These are phyloP conservation scores for Habroteleia sp. DNA, from an alignment of 2,888 invertebrate species.

Conservation along the genomic window DNA sequence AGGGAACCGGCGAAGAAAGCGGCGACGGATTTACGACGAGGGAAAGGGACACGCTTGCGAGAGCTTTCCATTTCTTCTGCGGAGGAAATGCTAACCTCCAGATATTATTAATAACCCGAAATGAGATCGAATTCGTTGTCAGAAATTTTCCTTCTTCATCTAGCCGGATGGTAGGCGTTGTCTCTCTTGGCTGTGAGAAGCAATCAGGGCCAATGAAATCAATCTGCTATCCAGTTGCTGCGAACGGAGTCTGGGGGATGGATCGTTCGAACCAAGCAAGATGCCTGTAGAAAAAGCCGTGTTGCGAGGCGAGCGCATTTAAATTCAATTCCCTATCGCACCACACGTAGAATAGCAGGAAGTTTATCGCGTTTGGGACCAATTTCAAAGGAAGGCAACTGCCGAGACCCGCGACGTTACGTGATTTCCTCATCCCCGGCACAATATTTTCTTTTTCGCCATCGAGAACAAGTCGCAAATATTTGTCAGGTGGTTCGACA, in stretches of 20 bases:
- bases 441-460: conserved; percentile 40
- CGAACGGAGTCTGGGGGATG: conserved; percentile 53
- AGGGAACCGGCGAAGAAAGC: conserved; percentile 61
- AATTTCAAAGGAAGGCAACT: conserved; percentile 69
- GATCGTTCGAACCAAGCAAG: conserved; percentile 50
- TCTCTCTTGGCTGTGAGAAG: conserved; percentile 43
- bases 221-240: conserved; percentile 77
- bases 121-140: conserved; percentile 77
- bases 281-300: conserved; percentile 27
- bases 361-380: conserved; percentile 76
- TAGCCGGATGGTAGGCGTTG: neutral
- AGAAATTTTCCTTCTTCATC: conserved; percentile 12
- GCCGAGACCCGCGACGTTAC: conserved; percentile 56
- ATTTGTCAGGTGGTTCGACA: conserved; percentile 63
- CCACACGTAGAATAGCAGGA: conserved; percentile 60
- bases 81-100: conserved; percentile 79
- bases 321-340: conserved; percentile 76
- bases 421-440: conserved; percentile 45
- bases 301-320: conserved; percentile 68
- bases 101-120: conserved; percentile 80
- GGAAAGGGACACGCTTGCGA: conserved; percentile 57
- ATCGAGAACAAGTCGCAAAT: conserved; percentile 57
- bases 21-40: conserved; percentile 67
- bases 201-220: conserved; percentile 73
- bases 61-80: conserved; percentile 74